These are phyloP conservation scores for Speoplatyrhinus poulsoni DNA, from an alignment of 2,113 vertebrate species.

Conservation along the genomic window DNA sequence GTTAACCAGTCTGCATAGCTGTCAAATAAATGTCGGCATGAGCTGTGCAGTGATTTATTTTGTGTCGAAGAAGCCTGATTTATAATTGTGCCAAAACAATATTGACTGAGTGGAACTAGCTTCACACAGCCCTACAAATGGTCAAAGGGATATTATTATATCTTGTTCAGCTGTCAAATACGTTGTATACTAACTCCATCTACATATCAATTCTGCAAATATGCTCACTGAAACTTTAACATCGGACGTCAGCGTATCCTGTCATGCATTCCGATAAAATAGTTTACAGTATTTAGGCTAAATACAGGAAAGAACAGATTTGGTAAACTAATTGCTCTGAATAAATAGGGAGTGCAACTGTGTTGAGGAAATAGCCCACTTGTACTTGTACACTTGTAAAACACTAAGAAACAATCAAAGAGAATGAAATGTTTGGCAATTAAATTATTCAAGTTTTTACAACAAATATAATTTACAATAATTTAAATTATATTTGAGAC, in stretches of 20 bases:
- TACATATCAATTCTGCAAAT: conserved; percentile 26
- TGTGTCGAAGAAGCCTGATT: conserved; percentile 38
- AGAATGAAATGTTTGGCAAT: neutral
- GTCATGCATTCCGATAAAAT: conserved; percentile 21
- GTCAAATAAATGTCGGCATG: conserved; percentile 34
- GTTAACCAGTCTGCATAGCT: conserved; percentile 44
- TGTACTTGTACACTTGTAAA: neutral
- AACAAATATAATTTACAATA: too few species aligned
- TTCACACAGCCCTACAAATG: conserved; percentile 4
- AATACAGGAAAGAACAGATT: conserved; percentile 68
- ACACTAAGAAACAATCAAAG: too few species aligned
- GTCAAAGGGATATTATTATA: neutral
- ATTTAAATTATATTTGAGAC: too few species aligned
- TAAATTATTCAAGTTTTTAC: neutral
- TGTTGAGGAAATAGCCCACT: conserved; percentile 9
- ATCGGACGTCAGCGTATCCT: conserved; percentile 30
- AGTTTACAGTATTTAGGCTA: conserved; percentile 39
- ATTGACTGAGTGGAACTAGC: neutral
- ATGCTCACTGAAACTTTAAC: conserved; percentile 15
- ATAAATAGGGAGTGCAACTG: conserved; percentile 10
- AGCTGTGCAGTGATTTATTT: neutral
- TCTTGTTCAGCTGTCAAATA: neutral
- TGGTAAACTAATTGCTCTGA: conserved; percentile 31
- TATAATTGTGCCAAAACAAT: neutral
- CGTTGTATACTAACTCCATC: too few species aligned